These are phyloP conservation scores for Mustelus asterias DNA, from an alignment of 2,113 vertebrate genomes.

Conservation along the genomic window DNA sequence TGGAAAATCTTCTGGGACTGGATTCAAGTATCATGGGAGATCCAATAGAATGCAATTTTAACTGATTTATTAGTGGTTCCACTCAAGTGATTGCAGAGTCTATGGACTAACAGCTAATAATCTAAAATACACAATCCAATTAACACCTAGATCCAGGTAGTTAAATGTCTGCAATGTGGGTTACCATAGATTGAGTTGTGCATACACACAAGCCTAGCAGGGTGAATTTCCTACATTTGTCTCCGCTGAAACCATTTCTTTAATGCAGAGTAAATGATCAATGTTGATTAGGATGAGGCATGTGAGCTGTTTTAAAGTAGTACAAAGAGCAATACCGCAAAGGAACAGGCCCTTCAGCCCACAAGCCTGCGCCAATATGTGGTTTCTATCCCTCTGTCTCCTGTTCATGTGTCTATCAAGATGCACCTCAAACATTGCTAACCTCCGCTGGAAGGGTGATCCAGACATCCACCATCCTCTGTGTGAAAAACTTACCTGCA, in stretches of 20 bases:
- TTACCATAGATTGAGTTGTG: background rate
- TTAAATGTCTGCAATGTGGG: background rate
- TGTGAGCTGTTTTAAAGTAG: background rate
- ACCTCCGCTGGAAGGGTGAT: no score
- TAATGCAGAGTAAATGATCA: background rate
- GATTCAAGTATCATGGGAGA: background rate
- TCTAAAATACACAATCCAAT: background rate
- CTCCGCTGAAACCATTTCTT: background rate
- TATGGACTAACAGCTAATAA: background rate
- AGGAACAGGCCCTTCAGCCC: no score
- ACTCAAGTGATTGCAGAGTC: background rate
- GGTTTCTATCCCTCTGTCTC: no score
- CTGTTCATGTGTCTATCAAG: no score
- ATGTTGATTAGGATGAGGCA: background rate
- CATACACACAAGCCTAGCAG: background rate
- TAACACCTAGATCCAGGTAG: background rate
- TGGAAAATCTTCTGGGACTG: background rate
- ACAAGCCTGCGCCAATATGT: no score
- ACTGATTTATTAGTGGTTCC: background rate
- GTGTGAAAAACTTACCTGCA: no score
- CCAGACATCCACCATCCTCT: no score
- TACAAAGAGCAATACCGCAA: no score
- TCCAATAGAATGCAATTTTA: background rate
- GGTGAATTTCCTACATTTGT: background rate
- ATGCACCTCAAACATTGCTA: no score